Base-by-base conservation (phyloP, 2,797 vertebrate genomes). In the Lithobates pipiens region DNA sequence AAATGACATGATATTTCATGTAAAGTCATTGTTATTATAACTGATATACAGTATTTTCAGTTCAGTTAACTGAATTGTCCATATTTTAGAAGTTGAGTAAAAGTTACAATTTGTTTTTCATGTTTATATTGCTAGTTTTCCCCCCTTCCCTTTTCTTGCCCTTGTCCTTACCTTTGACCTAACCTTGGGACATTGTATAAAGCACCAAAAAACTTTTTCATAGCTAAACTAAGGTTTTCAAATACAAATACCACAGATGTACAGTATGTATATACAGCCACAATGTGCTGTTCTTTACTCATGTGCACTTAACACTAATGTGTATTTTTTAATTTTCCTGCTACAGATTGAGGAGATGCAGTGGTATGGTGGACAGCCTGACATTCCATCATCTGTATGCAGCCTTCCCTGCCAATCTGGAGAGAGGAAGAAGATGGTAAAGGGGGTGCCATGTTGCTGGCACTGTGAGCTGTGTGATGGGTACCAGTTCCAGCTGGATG, bases 391-490 rank as follows among this genome's bases (percentile, higher is more conserved):
- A 0, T 98, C 97, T 0, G 94, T 96, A 42, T 98, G 97, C 89
- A 99, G 97, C 91, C 95, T 96, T 10, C 97, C 97, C 0, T 99
- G 97, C 50, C 89, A 91, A 0, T 90, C 96, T 0, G 97, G 97
- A 0, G 96, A 97, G 89, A 92, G 96, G 54, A 98, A 97, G 91
- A 98, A 97, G 91, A 97, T 97, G 94, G 97, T 99, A 88, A 97
- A 98, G 76, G 97, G 97, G 0, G 97, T 98, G 0, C 92, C 97
- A 0, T 99, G 97, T 90, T 99, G 97, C 57, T 99, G 97, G 97
- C 97, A 98, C 93, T 99, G 97, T 9, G 97, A 98, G 91, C 92
- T 96, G 34, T 99, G 97, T 3, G 96, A 96, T 0, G 97, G 97
- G 0, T 98, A 98, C 89, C 96, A 92, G 83, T 97, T 94, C 93